Percentiles rank a stretch among this genome's conserved stretches.
Evolutionary conservation across 2,888 invertebrate genomes (phyloP).

Genomic region (Ophion ellenae): DNA sequence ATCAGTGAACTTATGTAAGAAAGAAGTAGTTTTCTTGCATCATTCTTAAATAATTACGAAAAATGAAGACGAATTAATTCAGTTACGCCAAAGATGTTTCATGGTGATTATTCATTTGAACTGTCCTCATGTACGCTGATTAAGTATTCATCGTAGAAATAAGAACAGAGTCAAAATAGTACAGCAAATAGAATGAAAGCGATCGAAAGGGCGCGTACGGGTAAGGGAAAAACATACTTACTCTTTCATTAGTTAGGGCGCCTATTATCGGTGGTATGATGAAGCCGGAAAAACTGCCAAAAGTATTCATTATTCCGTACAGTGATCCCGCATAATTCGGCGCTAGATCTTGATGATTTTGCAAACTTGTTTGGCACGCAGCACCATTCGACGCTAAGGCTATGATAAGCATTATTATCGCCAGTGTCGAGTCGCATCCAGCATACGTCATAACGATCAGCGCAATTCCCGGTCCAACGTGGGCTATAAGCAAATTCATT

Average conservation of each 20-base stretch:
- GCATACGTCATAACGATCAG: constrained; percentile 83
- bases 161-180: background rate
- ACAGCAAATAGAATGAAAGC: background rate
- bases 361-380: constrained; percentile 81
- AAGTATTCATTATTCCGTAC: constrained; percentile 82
- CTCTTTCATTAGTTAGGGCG: constrained; percentile 71
- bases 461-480: constrained; percentile 84
- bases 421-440: constrained; percentile 76
- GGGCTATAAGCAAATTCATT: constrained; percentile 71
- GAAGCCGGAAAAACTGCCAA: constrained; percentile 82
- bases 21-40: background rate
- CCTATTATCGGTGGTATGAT: constrained; percentile 81
- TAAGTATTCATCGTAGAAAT: too few species aligned
- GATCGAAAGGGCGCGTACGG: background rate
- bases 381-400: constrained; percentile 80
- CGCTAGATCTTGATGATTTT: constrained; percentile 82
- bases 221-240: constrained; percentile 1
- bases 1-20: background rate
- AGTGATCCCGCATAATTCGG: constrained; percentile 83
- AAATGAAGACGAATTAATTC: background rate
- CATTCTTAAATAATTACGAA: background rate
- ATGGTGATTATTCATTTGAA: too few species aligned
- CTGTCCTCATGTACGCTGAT: too few species aligned
- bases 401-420: constrained; percentile 78
- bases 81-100: background rate